Evolutionary conservation across 1,140 invertebrate genomes (phyloP).

Genomic region (Harlomillsia oculata): DNA sequence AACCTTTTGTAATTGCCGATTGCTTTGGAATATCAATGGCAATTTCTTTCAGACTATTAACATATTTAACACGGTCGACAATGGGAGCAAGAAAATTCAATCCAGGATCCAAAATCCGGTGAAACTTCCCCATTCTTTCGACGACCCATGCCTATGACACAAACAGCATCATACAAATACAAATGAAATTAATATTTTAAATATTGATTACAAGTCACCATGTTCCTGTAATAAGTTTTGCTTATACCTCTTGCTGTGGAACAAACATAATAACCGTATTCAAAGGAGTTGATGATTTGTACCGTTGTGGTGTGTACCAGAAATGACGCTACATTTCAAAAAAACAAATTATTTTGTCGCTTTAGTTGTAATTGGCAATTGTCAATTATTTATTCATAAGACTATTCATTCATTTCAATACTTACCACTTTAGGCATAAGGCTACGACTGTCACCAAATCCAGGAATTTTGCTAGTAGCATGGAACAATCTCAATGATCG

Average conservation of each 20-base stretch:
- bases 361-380: too few species aligned
- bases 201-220: conserved; percentile 12
- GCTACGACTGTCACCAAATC: too few species aligned
- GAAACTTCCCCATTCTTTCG: conserved; percentile 96
- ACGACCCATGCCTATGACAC: conserved; percentile 91
- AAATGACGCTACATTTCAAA: too few species aligned
- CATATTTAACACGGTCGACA: conserved; percentile 90
- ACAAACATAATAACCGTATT: conserved; percentile 97
- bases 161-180: not conserved
- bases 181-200: conserved; percentile 17
- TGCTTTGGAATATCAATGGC: conserved; percentile 98
- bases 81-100: conserved; percentile 88
- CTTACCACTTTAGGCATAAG: too few species aligned
- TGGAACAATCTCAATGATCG: too few species aligned
- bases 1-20: conserved; percentile 86
- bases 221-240: conserved; percentile 1
- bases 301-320: conserved; percentile 2
- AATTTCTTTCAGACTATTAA: conserved; percentile 98
- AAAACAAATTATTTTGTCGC: too few species aligned
- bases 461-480: too few species aligned
- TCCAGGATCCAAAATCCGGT: conserved; percentile 84
- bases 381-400: too few species aligned
- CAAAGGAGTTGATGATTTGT: conserved; percentile 47
- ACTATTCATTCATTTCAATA: too few species aligned
- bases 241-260: conserved; percentile 86